Evolutionary conservation across 1,140 invertebrate genomes (phyloP).

Genomic region (Eufriesea mexicana): DNA sequence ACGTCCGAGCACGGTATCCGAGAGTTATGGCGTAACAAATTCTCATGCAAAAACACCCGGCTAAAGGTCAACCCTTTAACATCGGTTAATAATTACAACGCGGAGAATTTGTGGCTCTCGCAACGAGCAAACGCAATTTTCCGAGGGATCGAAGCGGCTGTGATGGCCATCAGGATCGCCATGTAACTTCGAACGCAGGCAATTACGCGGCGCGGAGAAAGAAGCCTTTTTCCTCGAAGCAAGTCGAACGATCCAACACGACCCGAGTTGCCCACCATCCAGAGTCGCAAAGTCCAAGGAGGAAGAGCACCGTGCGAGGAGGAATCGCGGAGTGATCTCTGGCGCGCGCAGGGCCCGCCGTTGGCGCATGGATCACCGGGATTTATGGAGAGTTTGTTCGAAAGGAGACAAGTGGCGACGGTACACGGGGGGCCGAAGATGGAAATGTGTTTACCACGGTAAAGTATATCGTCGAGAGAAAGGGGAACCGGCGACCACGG

Average conservation of each 20-base stretch:
- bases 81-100: background rate
- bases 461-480: slow-evolving; percentile 72
- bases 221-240: too few relatives aligned
- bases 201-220: too few relatives aligned
- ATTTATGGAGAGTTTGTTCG: background rate
- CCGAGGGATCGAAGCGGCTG: too few relatives aligned
- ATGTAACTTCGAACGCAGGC: too few relatives aligned
- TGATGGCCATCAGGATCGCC: too few relatives aligned
- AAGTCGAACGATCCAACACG: too few relatives aligned
- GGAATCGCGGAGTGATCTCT: too few relatives aligned
- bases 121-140: background rate
- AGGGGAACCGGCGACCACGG: slow-evolving; percentile 66
- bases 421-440: slow-evolving; percentile 46
- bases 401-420: background rate
- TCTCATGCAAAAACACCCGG: background rate
- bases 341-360: too few relatives aligned
- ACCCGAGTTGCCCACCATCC: too few relatives aligned
- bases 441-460: slow-evolving; percentile 67
- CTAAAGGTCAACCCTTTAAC: background rate
- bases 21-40: background rate
- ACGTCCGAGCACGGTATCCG: background rate
- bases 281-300: too few relatives aligned
- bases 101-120: background rate
- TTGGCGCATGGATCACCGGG: too few relatives aligned
- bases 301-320: too few relatives aligned